Conservation (phyloP, 2,113 vertebrate genomes). For the Misgurnus anguillicaudatus region DNA sequence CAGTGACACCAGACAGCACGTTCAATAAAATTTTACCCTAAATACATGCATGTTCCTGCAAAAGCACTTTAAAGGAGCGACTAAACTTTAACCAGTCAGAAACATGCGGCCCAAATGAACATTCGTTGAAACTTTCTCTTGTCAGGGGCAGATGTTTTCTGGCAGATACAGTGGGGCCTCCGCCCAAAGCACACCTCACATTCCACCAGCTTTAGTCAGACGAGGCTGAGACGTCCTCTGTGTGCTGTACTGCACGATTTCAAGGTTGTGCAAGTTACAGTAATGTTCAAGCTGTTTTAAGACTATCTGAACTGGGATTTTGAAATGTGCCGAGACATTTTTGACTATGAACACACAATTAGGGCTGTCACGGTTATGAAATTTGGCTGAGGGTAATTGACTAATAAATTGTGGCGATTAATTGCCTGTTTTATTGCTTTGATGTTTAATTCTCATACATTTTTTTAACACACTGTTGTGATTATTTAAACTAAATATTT, state of each 20-base stretch:
- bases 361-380: no score
- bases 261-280: background rate
- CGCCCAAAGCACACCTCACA: slow-evolving; percentile 39
- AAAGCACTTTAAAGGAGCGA: no score
- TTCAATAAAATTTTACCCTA: no score
- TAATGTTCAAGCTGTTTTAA: background rate
- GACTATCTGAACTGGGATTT: background rate
- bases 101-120: background rate
- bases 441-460: no score
- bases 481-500: no score
- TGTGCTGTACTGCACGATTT: background rate
- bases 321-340: background rate
- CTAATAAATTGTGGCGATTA: no score
- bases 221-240: background rate
- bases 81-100: background rate
- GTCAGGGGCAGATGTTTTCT: background rate
- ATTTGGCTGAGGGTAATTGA: no score
- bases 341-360: background rate
- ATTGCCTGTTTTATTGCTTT: no score
- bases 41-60: no score
- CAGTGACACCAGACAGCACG: slow-evolving; percentile 12
- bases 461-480: no score
- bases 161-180: background rate
- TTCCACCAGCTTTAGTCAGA: slow-evolving; percentile 23
- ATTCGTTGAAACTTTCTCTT: background rate